Evolutionary conservation across 1,140 invertebrate genomes (phyloP).

Genomic region (Zaprionus vittiger): DNA sequence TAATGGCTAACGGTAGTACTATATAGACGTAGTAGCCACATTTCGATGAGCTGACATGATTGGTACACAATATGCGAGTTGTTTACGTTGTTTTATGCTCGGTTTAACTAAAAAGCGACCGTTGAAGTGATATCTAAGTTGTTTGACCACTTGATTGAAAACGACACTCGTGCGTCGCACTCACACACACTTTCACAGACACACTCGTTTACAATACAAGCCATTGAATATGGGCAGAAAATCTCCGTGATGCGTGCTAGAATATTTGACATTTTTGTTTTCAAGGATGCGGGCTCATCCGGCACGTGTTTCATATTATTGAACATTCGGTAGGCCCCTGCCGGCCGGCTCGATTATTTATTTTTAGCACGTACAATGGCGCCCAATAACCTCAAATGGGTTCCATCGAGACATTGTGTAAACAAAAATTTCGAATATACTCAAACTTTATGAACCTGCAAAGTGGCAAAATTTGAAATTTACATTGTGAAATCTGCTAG

Average conservation of each 20-base stretch:
- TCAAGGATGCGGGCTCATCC: conserved; percentile 21
- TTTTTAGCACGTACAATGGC: conserved; percentile 53
- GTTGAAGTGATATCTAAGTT: conserved; percentile 58
- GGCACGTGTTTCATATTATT: conserved; percentile 49
- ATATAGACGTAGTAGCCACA: neutral
- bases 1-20: neutral
- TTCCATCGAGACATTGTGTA: conserved; percentile 34
- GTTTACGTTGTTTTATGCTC: conserved; percentile 34
- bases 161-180: conserved; percentile 58
- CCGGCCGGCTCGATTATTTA: conserved; percentile 38
- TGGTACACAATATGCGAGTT: conserved; percentile 19
- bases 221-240: conserved; percentile 48
- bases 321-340: conserved; percentile 31
- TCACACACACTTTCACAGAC: conserved; percentile 22
- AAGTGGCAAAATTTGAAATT: conserved; percentile 50
- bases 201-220: conserved; percentile 22
- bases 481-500: conserved; percentile 22
- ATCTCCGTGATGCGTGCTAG: conserved; percentile 52
- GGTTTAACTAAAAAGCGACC: conserved; percentile 34
- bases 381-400: conserved; percentile 48
- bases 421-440: conserved; percentile 37
- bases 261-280: conserved; percentile 60
- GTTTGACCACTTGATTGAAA: conserved; percentile 70
- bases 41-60: neutral
- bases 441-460: conserved; percentile 47